These are phyloP conservation scores for Leontopithecus rosalia DNA, from an alignment of 2,797 vertebrate species.

Conservation along the genomic window DNA sequence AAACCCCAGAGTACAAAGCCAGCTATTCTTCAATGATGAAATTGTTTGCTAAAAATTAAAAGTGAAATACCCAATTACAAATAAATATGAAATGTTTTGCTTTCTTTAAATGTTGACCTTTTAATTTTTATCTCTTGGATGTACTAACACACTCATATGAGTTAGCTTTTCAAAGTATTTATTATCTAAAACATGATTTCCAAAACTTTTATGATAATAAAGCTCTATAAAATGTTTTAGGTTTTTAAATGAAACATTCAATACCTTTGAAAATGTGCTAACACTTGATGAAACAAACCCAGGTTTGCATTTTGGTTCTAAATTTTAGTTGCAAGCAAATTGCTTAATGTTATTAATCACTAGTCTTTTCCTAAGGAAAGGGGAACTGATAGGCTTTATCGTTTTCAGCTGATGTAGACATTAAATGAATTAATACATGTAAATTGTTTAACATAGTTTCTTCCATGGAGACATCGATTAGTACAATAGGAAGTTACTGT, in stretches of 20 bases:
- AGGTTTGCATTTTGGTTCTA: background rate
- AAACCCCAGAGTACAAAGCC: background rate
- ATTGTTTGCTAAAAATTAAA: background rate
- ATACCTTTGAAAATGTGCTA: background rate
- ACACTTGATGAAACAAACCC: background rate
- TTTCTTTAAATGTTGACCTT: background rate
- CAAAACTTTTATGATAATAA: background rate
- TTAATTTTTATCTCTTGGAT: background rate
- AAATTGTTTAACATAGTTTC: background rate
- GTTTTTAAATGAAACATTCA: background rate
- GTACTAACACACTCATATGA: background rate
- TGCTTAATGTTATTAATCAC: background rate
- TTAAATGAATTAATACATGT: background rate
- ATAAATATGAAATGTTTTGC: background rate
- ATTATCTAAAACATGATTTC: background rate
- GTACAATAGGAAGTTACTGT: background rate
- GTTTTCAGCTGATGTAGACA: background rate
- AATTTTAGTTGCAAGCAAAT: background rate
- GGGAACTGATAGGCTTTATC: background rate
- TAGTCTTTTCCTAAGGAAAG: background rate
- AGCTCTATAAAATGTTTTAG: background rate
- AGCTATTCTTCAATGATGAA: background rate
- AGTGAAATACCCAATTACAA: background rate
- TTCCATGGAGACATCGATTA: background rate
- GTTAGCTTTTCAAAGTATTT: background rate